phyloP scores from a whole-genome alignment of 2,888 invertebrate species.

The Dolichopus griseipennis region DNA sequence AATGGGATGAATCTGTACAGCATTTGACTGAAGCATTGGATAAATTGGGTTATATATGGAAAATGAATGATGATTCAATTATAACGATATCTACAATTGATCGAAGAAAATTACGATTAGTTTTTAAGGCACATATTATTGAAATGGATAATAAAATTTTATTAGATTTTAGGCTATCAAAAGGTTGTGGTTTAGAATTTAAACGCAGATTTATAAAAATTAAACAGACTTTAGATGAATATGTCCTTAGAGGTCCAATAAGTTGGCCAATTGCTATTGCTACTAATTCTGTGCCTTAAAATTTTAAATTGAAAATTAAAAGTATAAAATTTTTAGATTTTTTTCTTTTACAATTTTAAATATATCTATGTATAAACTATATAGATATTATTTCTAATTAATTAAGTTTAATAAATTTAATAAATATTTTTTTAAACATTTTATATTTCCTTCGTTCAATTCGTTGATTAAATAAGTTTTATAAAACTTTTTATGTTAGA shows the following conservation, averaged over 20 bases:
- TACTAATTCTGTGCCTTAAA: conserved; percentile 42
- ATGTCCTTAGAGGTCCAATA: conserved; percentile 39
- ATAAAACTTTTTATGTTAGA: too few relatives aligned
- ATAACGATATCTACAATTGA: conserved; percentile 71
- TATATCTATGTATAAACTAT: too few relatives aligned
- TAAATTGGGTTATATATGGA: conserved; percentile 56
- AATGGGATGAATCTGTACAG: conserved; percentile 56
- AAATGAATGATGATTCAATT: conserved; percentile 52
- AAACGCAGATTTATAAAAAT: conserved; percentile 76
- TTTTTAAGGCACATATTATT: conserved; percentile 68
- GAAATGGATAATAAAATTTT: conserved; percentile 71
- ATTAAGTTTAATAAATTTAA: too few relatives aligned
- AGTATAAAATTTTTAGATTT: too few relatives aligned
- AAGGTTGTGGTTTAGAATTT: conserved; percentile 91
- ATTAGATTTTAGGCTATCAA: conserved; percentile 81
- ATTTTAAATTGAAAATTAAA: neutral
- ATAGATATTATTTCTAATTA: too few relatives aligned
- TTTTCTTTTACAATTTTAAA: too few relatives aligned
- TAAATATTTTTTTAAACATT: too few relatives aligned
- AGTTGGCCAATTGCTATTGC: conserved; percentile 44
- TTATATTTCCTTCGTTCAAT: too few relatives aligned
- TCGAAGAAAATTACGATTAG: conserved; percentile 59
- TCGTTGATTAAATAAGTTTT: too few relatives aligned
- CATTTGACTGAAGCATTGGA: conserved; percentile 56
- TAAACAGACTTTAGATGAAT: conserved; percentile 44